A percentile compares a stretch with the other conserved stretches of the same genome.
phyloP scores from a whole-genome alignment of 2,113 vertebrate genomes.

The Callorhinus ursinus region DNA sequence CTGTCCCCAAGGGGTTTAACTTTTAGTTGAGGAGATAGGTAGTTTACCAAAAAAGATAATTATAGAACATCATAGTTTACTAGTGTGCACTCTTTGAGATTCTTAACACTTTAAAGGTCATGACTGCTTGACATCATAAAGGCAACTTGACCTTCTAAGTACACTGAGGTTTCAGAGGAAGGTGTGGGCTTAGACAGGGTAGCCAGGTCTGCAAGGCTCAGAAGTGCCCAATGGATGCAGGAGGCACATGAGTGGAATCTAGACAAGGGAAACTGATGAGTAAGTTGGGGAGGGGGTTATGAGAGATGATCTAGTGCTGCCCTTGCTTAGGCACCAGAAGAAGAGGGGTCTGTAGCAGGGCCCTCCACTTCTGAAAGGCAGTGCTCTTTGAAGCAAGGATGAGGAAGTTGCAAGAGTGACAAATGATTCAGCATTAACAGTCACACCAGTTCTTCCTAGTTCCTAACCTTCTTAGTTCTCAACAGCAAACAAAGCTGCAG shows the following conservation, averaged over 20 bases:
- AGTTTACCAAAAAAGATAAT: not conserved
- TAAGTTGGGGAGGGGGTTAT: not conserved
- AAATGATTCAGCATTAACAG: not conserved
- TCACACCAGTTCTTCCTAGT: not conserved
- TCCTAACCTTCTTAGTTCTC: not conserved
- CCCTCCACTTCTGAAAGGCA: not conserved
- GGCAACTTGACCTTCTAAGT: not conserved
- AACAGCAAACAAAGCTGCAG: constrained; percentile 30
- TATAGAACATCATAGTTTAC: not conserved
- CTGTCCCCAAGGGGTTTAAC: not conserved
- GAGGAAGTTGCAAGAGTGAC: not conserved
- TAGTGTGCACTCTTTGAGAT: not conserved
- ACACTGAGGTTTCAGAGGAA: constrained; percentile 1
- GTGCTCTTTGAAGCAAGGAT: not conserved
- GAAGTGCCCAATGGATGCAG: not conserved
- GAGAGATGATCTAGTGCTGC: not conserved
- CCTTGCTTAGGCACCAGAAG: not conserved
- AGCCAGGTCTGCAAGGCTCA: not conserved
- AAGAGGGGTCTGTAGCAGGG: not conserved
- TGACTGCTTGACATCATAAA: not conserved
- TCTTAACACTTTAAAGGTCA: not conserved
- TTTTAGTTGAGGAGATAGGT: constrained; percentile 9
- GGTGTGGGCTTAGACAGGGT: not conserved
- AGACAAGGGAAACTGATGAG: not conserved
- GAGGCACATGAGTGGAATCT: not conserved